These are phyloP conservation scores for Stenolophus ochropezus DNA, from an alignment of 2,888 invertebrate genomes.

Conservation along the genomic window DNA sequence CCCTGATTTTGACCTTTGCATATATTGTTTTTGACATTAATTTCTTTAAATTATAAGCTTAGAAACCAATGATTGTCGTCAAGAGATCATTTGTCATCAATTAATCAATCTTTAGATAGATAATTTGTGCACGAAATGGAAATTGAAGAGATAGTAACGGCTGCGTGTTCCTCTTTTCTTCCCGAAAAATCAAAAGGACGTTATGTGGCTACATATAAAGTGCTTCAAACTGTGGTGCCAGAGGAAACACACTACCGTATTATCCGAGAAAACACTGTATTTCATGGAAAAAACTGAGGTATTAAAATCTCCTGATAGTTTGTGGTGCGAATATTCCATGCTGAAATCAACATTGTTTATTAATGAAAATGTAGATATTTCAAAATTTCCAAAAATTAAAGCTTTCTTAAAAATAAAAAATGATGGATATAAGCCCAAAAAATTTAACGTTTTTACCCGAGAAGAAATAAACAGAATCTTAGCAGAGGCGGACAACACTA, in stretches of 20 bases:
- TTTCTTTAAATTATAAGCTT: not conserved
- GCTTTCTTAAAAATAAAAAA: no score
- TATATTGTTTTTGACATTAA: not conserved
- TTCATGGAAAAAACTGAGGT: no score
- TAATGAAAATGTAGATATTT: no score
- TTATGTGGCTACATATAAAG: not conserved
- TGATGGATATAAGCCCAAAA: no score
- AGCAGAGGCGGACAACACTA: no score
- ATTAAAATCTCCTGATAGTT: no score
- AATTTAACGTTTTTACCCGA: no score
- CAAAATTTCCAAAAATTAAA: no score
- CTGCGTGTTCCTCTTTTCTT: not conserved
- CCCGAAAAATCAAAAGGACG: not conserved
- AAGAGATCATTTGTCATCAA: not conserved
- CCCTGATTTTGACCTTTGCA: not conserved
- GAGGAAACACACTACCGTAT: not conserved
- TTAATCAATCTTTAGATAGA: not conserved
- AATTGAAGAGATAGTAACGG: not conserved
- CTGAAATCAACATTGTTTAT: no score
- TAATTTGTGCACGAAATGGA: not conserved
- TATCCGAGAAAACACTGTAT: no score
- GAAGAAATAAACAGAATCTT: no score
- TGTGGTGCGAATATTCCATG: no score
- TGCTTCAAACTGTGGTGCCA: not conserved
- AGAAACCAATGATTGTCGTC: not conserved